Conservation (phyloP, 92 coral and sea anemone species). For the Paragorgia papillata region DNA sequence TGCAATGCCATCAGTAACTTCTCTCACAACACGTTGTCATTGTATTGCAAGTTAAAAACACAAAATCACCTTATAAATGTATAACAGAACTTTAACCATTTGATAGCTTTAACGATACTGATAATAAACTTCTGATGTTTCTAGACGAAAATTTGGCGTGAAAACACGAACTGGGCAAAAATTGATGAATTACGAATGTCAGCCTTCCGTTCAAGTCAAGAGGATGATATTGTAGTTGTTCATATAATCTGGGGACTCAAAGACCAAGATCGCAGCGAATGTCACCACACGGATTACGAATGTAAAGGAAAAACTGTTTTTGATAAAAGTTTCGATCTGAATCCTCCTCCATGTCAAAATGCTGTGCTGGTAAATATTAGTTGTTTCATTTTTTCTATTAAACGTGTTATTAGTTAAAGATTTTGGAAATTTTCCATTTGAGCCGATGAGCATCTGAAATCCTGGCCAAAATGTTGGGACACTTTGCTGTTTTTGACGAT, state of each 20-base stretch:
- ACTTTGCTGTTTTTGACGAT: too few relatives aligned
- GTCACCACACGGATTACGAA: slow-evolving; percentile 94
- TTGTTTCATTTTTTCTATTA: not conserved
- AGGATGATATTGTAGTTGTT: slow-evolving; percentile 77
- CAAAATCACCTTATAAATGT: too few relatives aligned
- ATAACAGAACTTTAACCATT: too few relatives aligned
- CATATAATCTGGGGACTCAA: slow-evolving; percentile 91
- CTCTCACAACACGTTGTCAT: too few relatives aligned
- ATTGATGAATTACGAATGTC: slow-evolving; percentile 63
- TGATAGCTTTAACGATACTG: too few relatives aligned
- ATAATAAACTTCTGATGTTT: too few relatives aligned
- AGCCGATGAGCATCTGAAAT: too few relatives aligned
- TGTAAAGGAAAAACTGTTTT: slow-evolving; percentile 91
- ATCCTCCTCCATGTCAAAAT: slow-evolving; percentile 87
- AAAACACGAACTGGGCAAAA: slow-evolving; percentile 92
- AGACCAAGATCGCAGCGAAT: slow-evolving; percentile 83
- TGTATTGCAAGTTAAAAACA: too few relatives aligned
- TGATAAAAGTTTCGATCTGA: slow-evolving; percentile 87
- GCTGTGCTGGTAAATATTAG: slow-evolving; percentile 76
- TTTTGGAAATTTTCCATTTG: not conserved
- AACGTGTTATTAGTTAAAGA: not conserved
- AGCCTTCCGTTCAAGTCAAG: slow-evolving; percentile 87
- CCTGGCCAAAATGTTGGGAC: too few relatives aligned
- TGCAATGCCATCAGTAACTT: too few relatives aligned
- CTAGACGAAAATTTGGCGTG: slow-evolving; percentile 85